A percentile compares a stretch with the other conserved stretches of the same genome.
These are phyloP conservation scores for Drosophila burlai DNA, from an alignment of 1,140 invertebrate species.

Conservation along the genomic window DNA sequence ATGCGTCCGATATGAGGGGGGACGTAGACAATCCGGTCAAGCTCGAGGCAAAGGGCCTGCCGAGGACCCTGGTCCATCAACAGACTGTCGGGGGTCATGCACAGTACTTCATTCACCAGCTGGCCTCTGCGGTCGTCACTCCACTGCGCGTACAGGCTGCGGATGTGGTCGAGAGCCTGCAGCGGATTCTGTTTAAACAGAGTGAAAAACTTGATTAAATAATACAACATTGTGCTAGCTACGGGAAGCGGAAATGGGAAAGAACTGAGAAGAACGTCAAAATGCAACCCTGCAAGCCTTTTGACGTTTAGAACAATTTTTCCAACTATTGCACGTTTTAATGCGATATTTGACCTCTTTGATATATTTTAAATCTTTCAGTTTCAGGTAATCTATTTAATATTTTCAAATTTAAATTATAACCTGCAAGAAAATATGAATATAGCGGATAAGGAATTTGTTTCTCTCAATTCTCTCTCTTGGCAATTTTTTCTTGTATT, in stretches of 20 bases:
- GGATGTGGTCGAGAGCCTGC: not conserved
- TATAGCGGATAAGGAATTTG: not conserved
- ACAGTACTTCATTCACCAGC: slow-evolving; percentile 6
- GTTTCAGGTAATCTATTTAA: not conserved
- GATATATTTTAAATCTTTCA: not conserved
- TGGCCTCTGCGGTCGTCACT: not conserved
- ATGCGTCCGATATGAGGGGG: slow-evolving; percentile 2
- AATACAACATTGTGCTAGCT: slow-evolving; percentile 27
- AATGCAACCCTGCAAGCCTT: too few species aligned
- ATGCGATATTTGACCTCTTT: too few species aligned
- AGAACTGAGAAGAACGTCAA: too few species aligned
- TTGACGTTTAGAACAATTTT: too few species aligned
- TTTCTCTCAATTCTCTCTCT: not conserved
- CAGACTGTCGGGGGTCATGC: not conserved
- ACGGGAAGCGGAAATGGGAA: not conserved
- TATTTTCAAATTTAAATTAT: not conserved
- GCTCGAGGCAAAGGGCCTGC: not conserved
- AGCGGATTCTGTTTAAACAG: slow-evolving; percentile 4
- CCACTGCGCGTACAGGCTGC: slow-evolving; percentile 7
- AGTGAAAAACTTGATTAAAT: slow-evolving; percentile 34
- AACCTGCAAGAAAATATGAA: not conserved
- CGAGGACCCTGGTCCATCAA: not conserved
- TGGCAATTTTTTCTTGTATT: slow-evolving; percentile 1
- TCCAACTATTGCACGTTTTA: not conserved
- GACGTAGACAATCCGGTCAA: not conserved